A percentile compares a stretch with the other conserved stretches of the same genome.
Evolutionary conservation across 2,113 vertebrate genomes (phyloP).

Genomic region (Danio rerio): DNA sequence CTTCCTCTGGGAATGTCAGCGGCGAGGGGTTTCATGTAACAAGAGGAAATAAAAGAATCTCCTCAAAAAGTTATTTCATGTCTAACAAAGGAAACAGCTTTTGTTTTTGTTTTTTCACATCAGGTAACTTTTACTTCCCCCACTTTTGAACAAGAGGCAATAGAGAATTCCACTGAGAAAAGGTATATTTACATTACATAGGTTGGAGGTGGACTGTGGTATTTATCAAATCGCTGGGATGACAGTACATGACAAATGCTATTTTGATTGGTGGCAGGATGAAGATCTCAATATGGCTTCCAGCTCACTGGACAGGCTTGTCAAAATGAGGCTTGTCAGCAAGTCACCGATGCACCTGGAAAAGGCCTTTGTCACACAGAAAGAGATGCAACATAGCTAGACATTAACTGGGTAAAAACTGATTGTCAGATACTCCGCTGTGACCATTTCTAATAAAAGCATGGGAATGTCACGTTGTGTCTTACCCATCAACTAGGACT

Average conservation of each 20-base stretch:
- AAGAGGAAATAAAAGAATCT: constrained; percentile 63
- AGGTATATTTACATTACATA: background rate
- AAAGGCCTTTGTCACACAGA: constrained; percentile 1
- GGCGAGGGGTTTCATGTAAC: constrained; percentile 56
- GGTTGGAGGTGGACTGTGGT: constrained; percentile 53
- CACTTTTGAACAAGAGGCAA: background rate
- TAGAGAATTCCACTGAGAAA: background rate
- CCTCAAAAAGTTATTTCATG: constrained; percentile 63
- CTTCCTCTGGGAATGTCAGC: constrained; percentile 25
- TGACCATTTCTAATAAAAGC: background rate
- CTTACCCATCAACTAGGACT: background rate
- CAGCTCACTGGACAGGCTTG: background rate
- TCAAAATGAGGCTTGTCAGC: constrained; percentile 32
- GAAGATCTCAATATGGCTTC: constrained; percentile 24
- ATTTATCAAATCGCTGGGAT: constrained; percentile 56
- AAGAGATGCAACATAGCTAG: background rate
- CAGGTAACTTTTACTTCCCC: constrained; percentile 36
- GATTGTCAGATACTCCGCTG: too few relatives aligned
- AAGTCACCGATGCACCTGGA: background rate
- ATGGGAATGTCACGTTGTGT: background rate
- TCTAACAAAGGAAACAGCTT: constrained; percentile 18
- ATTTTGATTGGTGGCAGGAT: constrained; percentile 30
- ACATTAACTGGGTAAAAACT: background rate
- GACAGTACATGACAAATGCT: constrained; percentile 40
- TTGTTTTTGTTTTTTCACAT: background rate